Base-by-base conservation (phyloP, 2,113 vertebrate species). In the Microtus richardsoni region DNA sequence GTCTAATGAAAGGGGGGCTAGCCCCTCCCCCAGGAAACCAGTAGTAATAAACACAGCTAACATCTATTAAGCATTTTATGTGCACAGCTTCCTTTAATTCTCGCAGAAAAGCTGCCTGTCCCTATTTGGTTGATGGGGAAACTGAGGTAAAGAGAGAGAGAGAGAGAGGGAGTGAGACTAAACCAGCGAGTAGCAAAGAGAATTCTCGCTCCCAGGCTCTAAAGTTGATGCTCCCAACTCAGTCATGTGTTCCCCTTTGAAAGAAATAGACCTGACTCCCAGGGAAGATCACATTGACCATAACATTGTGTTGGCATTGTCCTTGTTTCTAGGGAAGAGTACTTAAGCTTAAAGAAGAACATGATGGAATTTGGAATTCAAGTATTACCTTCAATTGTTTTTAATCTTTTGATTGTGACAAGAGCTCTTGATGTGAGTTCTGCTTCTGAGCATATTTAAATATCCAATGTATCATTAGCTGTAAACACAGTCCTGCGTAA, bases 1-100 rank as follows among this genome's bases (percentile, higher is more conserved):
- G 75, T 54, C 84, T 73, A 66, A 93, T 28, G 30, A 88, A 88
- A 52, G 64, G 33, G 33, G 54, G 68, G 41, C 54, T 49, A 26
- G 70, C 62, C 24, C 47, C 77, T 73, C 95, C 60, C 78, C 49
- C 39, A 44, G 66, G 62, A 93, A 96, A 93, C 66, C 58, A 77
- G 77, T 70, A 41, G 73, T 41, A n/a, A 84, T 78, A 70, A 79
- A 73, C 24, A 90, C 7, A 52, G n/a, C 12, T 75, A 84, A 74
- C 39, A 47, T 82, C 60, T 73, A 7, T 21, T 58, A 62, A 84
- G 17, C 17, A 62, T 10, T 77, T 91, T 28, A 16, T 11, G n/a
- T 0, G 2, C 12, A 52, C 39, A 52, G 39, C 7, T 49, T 94
- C 70, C 54, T 52, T 86, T 74, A 85, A 74, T 73, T 87, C 36